phyloP scores from a whole-genome alignment of 2,888 invertebrate genomes.

The Podabrus alpinus region DNA sequence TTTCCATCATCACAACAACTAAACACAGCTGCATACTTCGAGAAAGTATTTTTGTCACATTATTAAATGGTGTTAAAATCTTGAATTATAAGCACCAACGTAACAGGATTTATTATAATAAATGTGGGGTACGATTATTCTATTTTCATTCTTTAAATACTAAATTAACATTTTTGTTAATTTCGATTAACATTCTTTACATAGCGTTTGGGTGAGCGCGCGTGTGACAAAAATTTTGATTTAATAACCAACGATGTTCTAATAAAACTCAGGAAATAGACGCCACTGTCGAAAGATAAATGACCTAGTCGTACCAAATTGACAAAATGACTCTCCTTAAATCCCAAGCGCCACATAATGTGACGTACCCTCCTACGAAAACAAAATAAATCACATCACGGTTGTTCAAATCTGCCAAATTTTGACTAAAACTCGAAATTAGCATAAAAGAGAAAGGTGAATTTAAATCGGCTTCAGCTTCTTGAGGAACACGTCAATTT shows the following conservation, averaged over 20 bases:
- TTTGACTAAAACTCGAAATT: neutral
- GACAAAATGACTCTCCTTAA: conserved; percentile 32
- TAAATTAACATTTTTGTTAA: conserved; percentile 22
- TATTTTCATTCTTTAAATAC: conserved; percentile 20
- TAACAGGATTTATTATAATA: conserved; percentile 24
- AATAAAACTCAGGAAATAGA: conserved; percentile 28
- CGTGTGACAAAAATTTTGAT: neutral
- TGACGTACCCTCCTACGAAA: conserved; percentile 20
- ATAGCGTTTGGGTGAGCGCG: neutral
- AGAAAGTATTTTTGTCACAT: conserved; percentile 30
- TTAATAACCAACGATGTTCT: neutral
- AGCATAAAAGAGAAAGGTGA: neutral
- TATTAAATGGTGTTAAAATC: conserved; percentile 32
- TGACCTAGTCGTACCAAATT: conserved; percentile 28
- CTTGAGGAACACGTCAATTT: neutral
- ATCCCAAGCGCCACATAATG: conserved; percentile 31
- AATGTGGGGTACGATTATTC: conserved; percentile 4
- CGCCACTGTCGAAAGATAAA: conserved; percentile 34
- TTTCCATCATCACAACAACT: conserved; percentile 34
- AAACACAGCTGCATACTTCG: conserved; percentile 29
- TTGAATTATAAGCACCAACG: conserved; percentile 28
- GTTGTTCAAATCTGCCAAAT: conserved; percentile 10
- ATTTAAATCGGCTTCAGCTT: neutral
- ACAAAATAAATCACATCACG: conserved; percentile 24
- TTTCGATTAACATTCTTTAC: conserved; percentile 25